Percentiles rank a stretch among this genome's conserved stretches.
Conservation (phyloP, 2,797 vertebrate genomes). For the Anolis apletophallus region DNA sequence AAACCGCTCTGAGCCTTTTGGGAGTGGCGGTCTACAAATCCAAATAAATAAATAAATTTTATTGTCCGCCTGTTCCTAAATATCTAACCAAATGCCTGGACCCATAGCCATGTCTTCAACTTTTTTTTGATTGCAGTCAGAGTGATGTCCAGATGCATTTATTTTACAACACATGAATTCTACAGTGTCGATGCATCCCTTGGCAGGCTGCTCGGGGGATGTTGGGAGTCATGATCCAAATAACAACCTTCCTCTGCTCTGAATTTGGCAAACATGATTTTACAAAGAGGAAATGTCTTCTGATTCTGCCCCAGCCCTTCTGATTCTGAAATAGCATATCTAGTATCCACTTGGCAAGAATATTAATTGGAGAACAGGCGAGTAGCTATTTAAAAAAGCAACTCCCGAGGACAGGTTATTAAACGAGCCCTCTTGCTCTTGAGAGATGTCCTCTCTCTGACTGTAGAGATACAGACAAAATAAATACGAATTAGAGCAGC, state of each 20-base stretch:
- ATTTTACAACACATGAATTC: too few relatives aligned
- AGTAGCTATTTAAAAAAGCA: background rate
- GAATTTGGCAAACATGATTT: background rate
- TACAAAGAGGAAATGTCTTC: background rate
- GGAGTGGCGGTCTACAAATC: too few relatives aligned
- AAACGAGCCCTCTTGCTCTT: conserved; percentile 45
- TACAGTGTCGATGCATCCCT: too few relatives aligned
- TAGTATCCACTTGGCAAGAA: background rate
- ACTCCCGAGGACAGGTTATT: conserved; percentile 19
- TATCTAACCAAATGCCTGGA: too few relatives aligned
- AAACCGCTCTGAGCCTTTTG: too few relatives aligned
- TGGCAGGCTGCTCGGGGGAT: too few relatives aligned
- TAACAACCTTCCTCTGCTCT: background rate
- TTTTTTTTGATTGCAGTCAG: too few relatives aligned
- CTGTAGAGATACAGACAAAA: conserved; percentile 44
- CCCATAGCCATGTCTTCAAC: too few relatives aligned
- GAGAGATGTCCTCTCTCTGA: conserved; percentile 32
- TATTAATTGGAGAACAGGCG: background rate
- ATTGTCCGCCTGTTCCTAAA: too few relatives aligned
- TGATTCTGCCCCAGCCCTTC: background rate
- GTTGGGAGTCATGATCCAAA: background rate
- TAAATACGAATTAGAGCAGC: conserved; percentile 59
- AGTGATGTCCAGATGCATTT: too few relatives aligned
- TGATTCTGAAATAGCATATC: background rate
- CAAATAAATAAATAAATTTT: too few relatives aligned